A percentile compares a stretch with the other conserved stretches of the same genome.
Evolutionary conservation across 1,140 invertebrate genomes (phyloP).

Genomic region (Dinoponera quadriceps): DNA sequence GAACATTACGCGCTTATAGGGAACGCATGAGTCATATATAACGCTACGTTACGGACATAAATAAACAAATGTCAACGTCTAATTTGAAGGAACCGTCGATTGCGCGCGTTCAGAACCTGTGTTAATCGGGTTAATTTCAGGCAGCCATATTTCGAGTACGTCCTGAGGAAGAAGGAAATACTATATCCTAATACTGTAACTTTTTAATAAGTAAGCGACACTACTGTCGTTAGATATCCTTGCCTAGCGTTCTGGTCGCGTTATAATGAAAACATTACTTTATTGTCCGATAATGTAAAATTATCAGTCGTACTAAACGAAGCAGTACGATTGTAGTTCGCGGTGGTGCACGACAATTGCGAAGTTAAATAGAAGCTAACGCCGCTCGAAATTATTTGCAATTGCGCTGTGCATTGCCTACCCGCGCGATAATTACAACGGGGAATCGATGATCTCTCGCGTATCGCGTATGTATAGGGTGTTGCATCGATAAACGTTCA

Average conservation of each 20-base stretch:
- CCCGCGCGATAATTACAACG: background rate
- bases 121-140: slow-evolving; percentile 22
- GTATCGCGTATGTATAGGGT: no score
- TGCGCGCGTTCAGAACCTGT: slow-evolving; percentile 6
- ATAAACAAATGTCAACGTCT: slow-evolving; percentile 12
- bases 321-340: slow-evolving; percentile 15
- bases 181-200: slow-evolving; percentile 9
- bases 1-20: no score
- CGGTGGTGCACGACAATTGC: slow-evolving; percentile 15
- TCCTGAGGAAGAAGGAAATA: slow-evolving; percentile 20
- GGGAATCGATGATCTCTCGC: background rate
- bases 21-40: no score
- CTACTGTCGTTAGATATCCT: slow-evolving; percentile 9
- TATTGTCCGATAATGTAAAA: slow-evolving; percentile 50
- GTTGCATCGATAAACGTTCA: no score
- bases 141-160: slow-evolving; percentile 17
- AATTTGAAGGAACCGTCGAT: slow-evolving; percentile 30
- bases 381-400: slow-evolving; percentile 27
- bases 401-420: slow-evolving; percentile 4
- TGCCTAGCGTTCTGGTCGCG: slow-evolving; percentile 26
- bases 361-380: slow-evolving; percentile 19
- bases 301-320: slow-evolving; percentile 8
- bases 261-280: slow-evolving; percentile 36
- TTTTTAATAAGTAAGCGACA: slow-evolving; percentile 16
- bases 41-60: slow-evolving; percentile 13